phyloP scores from a whole-genome alignment of 2,888 invertebrate genomes.

The Pollenia labialis region DNA sequence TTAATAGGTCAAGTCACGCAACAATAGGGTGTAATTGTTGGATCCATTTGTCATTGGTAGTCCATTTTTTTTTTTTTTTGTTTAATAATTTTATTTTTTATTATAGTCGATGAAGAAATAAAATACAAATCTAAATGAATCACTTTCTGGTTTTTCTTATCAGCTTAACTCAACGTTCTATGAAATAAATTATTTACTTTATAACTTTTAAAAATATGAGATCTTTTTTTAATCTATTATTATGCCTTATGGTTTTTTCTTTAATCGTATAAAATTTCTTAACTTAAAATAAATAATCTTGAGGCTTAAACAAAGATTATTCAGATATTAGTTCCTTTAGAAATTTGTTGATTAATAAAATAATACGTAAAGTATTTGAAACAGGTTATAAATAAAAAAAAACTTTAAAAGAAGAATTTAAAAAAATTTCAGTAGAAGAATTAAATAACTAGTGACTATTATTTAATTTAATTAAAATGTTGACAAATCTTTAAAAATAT shows the following conservation, averaged over 20 bases:
- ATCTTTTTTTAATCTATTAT: conserved; percentile 7
- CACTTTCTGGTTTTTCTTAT: conserved; percentile 44
- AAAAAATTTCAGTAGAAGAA: neutral
- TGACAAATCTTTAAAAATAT: too few species aligned
- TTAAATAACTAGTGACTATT: too few species aligned
- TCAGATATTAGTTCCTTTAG: conserved; percentile 4
- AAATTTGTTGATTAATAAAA: neutral
- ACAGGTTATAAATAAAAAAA: neutral
- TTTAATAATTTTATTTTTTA: conserved; percentile 44
- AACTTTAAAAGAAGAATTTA: neutral
- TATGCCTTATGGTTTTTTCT: neutral
- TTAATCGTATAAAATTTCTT: neutral
- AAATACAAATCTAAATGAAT: conserved; percentile 47
- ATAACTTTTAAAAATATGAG: conserved; percentile 28
- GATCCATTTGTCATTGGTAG: conserved; percentile 34
- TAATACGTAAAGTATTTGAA: neutral
- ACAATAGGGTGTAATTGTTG: conserved; percentile 41
- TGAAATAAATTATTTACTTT: conserved; percentile 35
- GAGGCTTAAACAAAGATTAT: conserved; percentile 5
- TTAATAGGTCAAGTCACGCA: conserved; percentile 65
- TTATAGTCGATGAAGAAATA: conserved; percentile 31
- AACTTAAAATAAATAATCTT: conserved; percentile 13
- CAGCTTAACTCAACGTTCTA: neutral
- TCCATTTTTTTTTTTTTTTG: conserved; percentile 8
- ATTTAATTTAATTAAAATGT: too few species aligned